phyloP scores from a whole-genome alignment of 1,140 invertebrate species.

The Arion vulgaris region DNA sequence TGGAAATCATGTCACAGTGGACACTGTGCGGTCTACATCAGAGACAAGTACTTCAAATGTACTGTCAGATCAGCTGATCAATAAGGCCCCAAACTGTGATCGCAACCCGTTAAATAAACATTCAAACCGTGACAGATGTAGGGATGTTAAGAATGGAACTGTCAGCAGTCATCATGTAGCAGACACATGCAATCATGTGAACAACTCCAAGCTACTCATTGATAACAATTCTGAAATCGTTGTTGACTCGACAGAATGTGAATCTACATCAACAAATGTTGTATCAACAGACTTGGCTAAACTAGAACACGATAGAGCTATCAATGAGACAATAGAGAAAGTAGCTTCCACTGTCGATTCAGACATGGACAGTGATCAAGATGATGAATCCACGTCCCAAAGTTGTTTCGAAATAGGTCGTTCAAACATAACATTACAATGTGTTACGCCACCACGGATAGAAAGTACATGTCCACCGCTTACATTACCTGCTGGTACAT shows the following conservation, averaged over 20 bases:
- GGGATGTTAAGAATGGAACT: not conserved
- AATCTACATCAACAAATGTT: not conserved
- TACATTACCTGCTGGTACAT: not conserved
- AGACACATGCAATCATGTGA: not conserved
- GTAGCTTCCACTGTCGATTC: slow-evolving; percentile 9
- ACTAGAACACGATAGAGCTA: not conserved
- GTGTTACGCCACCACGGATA: not conserved
- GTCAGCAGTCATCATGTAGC: not conserved
- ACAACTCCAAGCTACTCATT: not conserved
- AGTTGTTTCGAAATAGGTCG: not conserved
- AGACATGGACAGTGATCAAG: not conserved
- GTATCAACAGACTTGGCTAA: not conserved
- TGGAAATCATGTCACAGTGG: not conserved
- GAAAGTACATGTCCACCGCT: not conserved
- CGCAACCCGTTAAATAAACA: not conserved
- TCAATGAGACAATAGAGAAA: slow-evolving; percentile 17
- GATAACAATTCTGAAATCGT: slow-evolving; percentile 24
- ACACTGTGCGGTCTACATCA: not conserved
- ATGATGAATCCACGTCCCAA: not conserved
- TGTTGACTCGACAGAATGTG: slow-evolving; percentile 32
- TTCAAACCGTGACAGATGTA: not conserved
- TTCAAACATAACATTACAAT: not conserved
- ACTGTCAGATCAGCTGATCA: not conserved
- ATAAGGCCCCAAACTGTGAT: not conserved
- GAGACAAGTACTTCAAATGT: not conserved